Base-by-base conservation (phyloP, 2,888 invertebrate species). In the Neoscelio sp. region DNA sequence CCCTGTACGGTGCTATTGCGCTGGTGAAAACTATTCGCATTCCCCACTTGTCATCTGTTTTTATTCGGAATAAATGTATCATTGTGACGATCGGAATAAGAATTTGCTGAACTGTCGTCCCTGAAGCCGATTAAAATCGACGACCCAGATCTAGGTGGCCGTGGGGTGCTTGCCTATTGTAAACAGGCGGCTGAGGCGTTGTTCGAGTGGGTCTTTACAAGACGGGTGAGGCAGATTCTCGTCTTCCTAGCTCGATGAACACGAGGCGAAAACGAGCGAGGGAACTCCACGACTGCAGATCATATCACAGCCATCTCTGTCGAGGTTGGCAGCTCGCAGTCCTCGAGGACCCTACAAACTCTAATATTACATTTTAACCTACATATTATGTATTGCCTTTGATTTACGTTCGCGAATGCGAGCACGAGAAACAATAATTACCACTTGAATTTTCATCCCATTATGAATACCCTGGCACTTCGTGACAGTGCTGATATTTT, bases 291-390 rank as follows among this genome's bases (percentile, higher is more conserved):
- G 71, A 78, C 71, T 70, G 84, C 82, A 80, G 82, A 82, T 84
- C 85, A 83, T 89, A 89, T 89, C 89, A 85, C 84, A 83, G 84
- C 84, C 87, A 89, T 90, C 88, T 89, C 84, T 87, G 87, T 87
- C 86, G 87, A 89, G 87, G 84, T 86, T 88, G 87, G 85, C 87
- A 88, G 84, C 85, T 87, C 78, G 84, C 86, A 84, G 86, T 83
- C 85, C 82, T 87, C 85, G 85, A 88, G 87, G 73, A 82, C 84
- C 78, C 86, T 84, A 82, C 81, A 88, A 85, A 85, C 84, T 88
- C 86, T 85, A 84, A 88, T 88, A 88, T 87, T 86, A 83, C 84
- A 84, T 83, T 85, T 84, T 86, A 85, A 85, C 85, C 85, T 84
- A 85, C 84, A 86, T 85, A 82, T 82, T 82, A 79, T 80, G 80